phyloP scores from a whole-genome alignment of 2,888 invertebrate genomes.

The Antitype chi region DNA sequence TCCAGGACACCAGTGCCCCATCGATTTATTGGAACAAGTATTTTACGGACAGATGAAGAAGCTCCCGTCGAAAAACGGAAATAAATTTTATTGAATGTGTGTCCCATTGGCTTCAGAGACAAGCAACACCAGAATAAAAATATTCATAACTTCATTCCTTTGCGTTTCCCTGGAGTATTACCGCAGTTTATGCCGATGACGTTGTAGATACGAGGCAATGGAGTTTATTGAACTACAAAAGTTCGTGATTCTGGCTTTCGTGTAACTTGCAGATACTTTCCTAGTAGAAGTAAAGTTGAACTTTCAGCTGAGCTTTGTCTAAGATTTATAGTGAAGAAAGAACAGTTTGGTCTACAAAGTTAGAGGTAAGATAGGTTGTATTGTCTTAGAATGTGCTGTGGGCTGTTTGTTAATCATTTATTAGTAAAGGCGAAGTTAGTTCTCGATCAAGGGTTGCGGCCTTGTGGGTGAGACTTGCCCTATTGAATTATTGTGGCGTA shows the following conservation, averaged over 20 bases:
- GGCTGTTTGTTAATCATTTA: slow-evolving; percentile 37
- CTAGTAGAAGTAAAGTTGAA: slow-evolving; percentile 42
- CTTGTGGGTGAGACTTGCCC: slow-evolving; percentile 18
- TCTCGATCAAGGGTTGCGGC: slow-evolving; percentile 23
- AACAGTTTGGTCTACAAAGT: slow-evolving; percentile 33
- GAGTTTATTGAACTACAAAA: slow-evolving; percentile 52
- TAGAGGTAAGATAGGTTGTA: slow-evolving; percentile 11
- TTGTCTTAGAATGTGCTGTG: slow-evolving; percentile 23
- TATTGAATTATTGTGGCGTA: slow-evolving; percentile 42
- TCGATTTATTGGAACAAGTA: slow-evolving; percentile 45
- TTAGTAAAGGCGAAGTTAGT: slow-evolving; percentile 9
- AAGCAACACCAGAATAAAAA: slow-evolving; percentile 17
- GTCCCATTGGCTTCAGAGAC: slow-evolving; percentile 9
- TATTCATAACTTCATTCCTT: slow-evolving; percentile 16
- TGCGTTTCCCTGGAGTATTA: slow-evolving; percentile 17
- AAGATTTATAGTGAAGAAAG: slow-evolving; percentile 54
- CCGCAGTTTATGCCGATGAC: slow-evolving; percentile 22
- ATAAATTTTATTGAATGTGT: slow-evolving; percentile 23
- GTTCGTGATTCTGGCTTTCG: slow-evolving; percentile 46
- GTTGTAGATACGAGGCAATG: slow-evolving; percentile 33
- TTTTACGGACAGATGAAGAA: slow-evolving; percentile 36
- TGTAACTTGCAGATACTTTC: slow-evolving; percentile 54
- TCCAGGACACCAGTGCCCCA: slow-evolving; percentile 29
- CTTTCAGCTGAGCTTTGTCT: slow-evolving; percentile 54
- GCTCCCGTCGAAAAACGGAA: slow-evolving; percentile 24